Conservation (phyloP, 2,797 vertebrate genomes). For the Amblyopsis hoosieri region DNA sequence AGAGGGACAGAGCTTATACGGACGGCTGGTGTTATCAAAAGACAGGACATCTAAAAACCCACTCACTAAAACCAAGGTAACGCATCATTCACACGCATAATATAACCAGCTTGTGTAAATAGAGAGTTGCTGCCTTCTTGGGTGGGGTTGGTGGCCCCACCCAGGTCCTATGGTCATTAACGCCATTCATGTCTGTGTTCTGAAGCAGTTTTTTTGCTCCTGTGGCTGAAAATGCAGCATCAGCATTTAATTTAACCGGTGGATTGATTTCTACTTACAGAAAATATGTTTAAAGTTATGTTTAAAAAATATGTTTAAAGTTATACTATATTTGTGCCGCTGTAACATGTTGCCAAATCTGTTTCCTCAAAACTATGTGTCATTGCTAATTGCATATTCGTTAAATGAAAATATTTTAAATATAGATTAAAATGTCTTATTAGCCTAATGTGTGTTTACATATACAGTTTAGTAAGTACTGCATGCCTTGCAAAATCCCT, state of each 20-base stretch:
- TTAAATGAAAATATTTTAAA: neutral
- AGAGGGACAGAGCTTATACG: conserved; percentile 4
- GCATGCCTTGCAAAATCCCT: no score
- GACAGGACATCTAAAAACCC: conserved; percentile 4
- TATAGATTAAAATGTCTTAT: no score
- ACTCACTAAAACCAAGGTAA: neutral
- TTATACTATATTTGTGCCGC: neutral
- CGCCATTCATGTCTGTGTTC: conserved; percentile 1
- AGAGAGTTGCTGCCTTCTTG: conserved; percentile 13
- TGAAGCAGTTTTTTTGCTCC: no score
- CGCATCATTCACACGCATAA: neutral
- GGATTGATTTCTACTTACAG: neutral
- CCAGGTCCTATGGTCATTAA: conserved; percentile 30
- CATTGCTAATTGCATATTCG: no score
- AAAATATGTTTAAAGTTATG: neutral
- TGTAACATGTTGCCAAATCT: neutral
- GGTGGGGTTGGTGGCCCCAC: conserved; percentile 54
- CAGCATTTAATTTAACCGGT: no score
- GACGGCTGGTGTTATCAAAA: neutral
- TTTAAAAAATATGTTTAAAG: neutral
- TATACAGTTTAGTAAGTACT: no score
- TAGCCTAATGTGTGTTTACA: no score
- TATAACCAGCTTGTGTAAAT: conserved; percentile 10
- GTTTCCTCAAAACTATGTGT: neutral
- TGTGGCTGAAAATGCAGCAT: no score